phyloP scores from a whole-genome alignment of 1,140 invertebrate species.

The Calliphora vicina region DNA sequence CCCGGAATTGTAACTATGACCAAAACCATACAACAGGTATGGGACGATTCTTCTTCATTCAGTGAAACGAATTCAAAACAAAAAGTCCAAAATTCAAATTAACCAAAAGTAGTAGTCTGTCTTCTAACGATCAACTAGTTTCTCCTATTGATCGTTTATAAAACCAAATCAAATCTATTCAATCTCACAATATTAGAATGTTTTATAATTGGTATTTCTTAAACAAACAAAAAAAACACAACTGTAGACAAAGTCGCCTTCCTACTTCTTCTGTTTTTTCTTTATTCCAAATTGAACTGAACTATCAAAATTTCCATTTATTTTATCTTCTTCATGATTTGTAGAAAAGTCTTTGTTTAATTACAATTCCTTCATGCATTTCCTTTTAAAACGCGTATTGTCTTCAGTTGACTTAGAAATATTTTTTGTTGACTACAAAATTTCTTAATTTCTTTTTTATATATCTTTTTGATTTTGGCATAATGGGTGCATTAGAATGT shows the following conservation, averaged over 20 bases:
- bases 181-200: background rate
- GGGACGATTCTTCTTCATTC: constrained; percentile 15
- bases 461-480: background rate
- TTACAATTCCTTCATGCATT: too few species aligned
- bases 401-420: too few species aligned
- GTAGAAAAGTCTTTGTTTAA: background rate
- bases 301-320: background rate
- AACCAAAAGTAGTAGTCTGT: background rate
- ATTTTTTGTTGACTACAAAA: too few species aligned
- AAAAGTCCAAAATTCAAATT: constrained; percentile 15
- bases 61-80: background rate
- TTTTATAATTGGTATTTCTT: background rate
- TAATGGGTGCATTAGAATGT: constrained; percentile 2
- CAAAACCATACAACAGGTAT: constrained; percentile 63
- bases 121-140: background rate
- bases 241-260: background rate
- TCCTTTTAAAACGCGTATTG: too few species aligned
- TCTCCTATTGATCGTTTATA: background rate
- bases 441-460: too few species aligned
- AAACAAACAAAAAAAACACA: background rate
- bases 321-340: background rate
- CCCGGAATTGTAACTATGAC: constrained; percentile 64
- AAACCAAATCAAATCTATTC: too few species aligned
- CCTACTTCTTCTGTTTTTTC: too few species aligned
- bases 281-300: background rate